Base-by-base conservation (phyloP, 2,888 invertebrate species). In the Hydrotaea cyrtoneurina region DNA sequence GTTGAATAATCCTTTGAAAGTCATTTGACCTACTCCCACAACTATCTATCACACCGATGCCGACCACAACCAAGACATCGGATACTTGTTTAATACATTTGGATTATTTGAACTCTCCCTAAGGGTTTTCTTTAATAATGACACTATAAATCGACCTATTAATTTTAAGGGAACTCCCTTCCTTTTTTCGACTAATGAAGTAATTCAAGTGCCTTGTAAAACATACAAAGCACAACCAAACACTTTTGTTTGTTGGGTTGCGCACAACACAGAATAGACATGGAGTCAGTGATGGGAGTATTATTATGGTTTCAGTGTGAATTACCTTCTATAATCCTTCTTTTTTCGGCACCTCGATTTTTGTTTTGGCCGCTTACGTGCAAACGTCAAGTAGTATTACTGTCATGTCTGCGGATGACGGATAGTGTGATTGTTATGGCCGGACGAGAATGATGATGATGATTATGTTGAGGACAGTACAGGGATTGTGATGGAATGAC, bases 241-340 rank as follows among this genome's bases (percentile, higher is more conserved):
- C n/a, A n/a, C n/a, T n/a, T 31, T 31, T 31, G 31, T 53, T 53
- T 53, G 19, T 26, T 71, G 50, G 71, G 53, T 69, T 53, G n/a
- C 17, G 2, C 0, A 36, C 4, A 64, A 15, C 31, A 64, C 17
- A 39, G n/a, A 66, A 43, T 66, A 50, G 17, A 23, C 17, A 15
- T 23, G 26, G 26, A 31, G n/a, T 69, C 23, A 46, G n/a, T 66
- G 39, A 8, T 11, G 36, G 19, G 43, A 66, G 21, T 23, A 46
- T 57, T 59, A 69, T 78, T 53, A 76, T 66, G 76, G 53, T 66
- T 76, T 76, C 53, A 76, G 36, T 57, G 57, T 57, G 72, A 71
- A 78, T 72, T 66, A 72, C 64, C 64, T 64, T 36, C n/a, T 64
- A 53, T 76, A 75, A 80, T 80, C 80, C 59, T 66, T 80, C n/a